These are phyloP conservation scores for Morinoia aosen DNA, from an alignment of 2,888 invertebrate species.

Conservation along the genomic window DNA sequence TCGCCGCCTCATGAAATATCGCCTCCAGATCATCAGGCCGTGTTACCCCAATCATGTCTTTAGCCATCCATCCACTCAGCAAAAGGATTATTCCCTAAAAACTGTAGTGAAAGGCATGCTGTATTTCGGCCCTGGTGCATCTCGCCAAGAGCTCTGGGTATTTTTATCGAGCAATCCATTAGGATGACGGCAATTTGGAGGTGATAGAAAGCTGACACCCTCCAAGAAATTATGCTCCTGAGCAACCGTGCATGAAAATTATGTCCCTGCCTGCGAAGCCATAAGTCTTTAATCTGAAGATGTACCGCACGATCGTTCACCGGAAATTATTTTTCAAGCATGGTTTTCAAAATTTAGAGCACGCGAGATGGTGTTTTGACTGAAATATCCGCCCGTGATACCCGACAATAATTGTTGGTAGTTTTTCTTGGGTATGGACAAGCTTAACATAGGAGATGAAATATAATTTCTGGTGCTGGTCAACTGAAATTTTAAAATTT, in stretches of 20 bases:
- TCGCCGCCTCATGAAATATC: too few relatives aligned
- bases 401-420: too few relatives aligned
- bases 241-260: neutral
- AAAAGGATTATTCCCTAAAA: neutral
- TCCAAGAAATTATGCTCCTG: neutral
- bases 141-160: neutral
- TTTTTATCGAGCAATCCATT: neutral
- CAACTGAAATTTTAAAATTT: too few relatives aligned
- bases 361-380: too few relatives aligned
- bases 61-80: neutral
- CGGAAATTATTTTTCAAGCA: neutral
- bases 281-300: neutral
- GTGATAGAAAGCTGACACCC: conserved; percentile 40
- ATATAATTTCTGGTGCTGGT: too few relatives aligned
- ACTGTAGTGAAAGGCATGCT: neutral
- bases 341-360: neutral
- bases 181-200: neutral
- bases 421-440: too few relatives aligned
- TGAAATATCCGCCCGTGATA: too few relatives aligned
- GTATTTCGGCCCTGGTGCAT: neutral
- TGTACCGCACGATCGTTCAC: neutral
- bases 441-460: too few relatives aligned
- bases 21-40: too few relatives aligned
- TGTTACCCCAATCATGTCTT: neutral
- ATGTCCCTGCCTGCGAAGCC: neutral